Conservation (phyloP, 2,888 invertebrate genomes). For the Gari tellinella region DNA sequence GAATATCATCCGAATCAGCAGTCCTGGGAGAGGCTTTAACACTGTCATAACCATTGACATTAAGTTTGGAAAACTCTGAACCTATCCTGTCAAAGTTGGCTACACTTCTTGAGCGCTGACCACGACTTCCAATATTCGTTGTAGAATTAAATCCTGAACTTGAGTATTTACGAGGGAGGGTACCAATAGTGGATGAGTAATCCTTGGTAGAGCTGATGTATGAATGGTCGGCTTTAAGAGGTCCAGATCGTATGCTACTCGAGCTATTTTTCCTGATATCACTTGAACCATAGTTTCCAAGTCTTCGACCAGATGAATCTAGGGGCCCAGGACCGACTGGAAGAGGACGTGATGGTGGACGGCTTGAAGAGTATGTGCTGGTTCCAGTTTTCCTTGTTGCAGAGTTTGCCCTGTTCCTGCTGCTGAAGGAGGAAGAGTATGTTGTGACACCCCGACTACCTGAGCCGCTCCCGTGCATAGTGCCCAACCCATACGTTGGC, state of each 20-base stretch:
- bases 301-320: conserved; percentile 66
- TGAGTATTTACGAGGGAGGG: conserved; percentile 41
- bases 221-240: conserved; percentile 70
- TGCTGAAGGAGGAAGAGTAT: conserved; percentile 29
- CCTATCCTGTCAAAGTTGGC: conserved; percentile 48
- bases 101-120: conserved; percentile 63
- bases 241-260: conserved; percentile 53
- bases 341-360: conserved; percentile 60
- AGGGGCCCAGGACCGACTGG: conserved; percentile 75
- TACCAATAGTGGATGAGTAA: conserved; percentile 41
- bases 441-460: conserved; percentile 33
- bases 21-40: conserved; percentile 48
- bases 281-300: conserved; percentile 36
- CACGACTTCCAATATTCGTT: conserved; percentile 31
- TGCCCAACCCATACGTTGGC: conserved; percentile 50
- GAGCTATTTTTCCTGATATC: conserved; percentile 37
- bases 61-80: conserved; percentile 40
- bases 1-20: conserved; percentile 49
- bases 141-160: conserved; percentile 26
- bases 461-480: conserved; percentile 47
- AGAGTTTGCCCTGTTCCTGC: conserved; percentile 32
- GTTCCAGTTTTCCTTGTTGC: conserved; percentile 25
- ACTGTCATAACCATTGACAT: conserved; percentile 45
- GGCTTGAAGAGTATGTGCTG: conserved; percentile 16
- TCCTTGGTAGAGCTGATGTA: conserved; percentile 43